These are phyloP conservation scores for Rhabditoides inermis DNA, from an alignment of 2,888 invertebrate genomes.

Conservation along the genomic window DNA sequence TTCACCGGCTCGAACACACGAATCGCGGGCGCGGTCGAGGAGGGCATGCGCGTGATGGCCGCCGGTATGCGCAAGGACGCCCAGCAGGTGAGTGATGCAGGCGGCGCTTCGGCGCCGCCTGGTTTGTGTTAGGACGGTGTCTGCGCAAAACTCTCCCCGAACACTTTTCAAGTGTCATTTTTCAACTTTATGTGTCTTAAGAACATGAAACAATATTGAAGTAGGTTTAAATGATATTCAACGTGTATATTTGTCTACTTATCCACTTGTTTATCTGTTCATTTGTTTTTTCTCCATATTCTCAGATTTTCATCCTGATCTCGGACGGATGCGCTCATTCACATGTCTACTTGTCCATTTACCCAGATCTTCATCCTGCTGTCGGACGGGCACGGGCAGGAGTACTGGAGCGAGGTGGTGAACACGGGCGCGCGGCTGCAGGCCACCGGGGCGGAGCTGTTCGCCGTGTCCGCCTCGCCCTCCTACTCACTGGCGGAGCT, in stretches of 20 bases:
- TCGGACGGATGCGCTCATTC: conserved; percentile 20
- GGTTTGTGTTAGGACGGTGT: background rate
- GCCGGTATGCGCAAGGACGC: conserved; percentile 1
- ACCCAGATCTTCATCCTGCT: conserved; percentile 29
- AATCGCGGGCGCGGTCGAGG: conserved; percentile 30
- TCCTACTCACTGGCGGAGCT: conserved; percentile 33
- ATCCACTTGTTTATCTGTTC: no score
- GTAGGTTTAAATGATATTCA: no score
- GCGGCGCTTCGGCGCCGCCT: no score
- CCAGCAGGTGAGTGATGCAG: conserved; percentile 10
- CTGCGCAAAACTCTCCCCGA: background rate
- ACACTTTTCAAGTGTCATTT: background rate
- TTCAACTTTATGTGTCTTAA: no score
- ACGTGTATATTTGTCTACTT: no score
- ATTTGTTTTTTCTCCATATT: no score
- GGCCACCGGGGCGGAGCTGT: conserved; percentile 13
- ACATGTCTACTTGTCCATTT: background rate
- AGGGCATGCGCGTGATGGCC: conserved; percentile 11
- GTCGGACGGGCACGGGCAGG: conserved; percentile 43
- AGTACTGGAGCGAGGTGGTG: conserved; percentile 26
- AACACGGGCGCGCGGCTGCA: conserved; percentile 19
- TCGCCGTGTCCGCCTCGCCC: conserved; percentile 27
- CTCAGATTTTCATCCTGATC: conserved; percentile 17
- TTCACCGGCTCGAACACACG: conserved; percentile 37
- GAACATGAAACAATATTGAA: no score